A percentile compares a stretch with the other conserved stretches of the same genome.
Conservation (phyloP, 2,888 invertebrate species). For the Petrolisthes cinctipes region DNA sequence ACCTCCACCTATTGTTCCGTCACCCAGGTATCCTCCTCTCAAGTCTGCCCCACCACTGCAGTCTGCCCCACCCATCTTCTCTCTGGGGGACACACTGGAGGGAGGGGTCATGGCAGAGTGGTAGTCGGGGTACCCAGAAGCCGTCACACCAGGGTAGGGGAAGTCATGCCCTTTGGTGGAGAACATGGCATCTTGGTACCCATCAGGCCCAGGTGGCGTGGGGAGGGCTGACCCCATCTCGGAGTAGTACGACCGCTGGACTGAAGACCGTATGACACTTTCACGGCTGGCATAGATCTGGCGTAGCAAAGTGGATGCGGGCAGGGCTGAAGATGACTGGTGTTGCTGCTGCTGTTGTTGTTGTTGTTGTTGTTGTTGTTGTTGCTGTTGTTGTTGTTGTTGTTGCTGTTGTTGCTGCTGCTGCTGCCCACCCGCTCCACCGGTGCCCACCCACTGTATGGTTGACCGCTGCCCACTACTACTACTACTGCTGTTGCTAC, state of each 20-base stretch:
- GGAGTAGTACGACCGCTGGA: constrained; percentile 53
- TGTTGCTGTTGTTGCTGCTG: background rate
- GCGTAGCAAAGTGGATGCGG: constrained; percentile 88
- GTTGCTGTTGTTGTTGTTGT: constrained; percentile 45
- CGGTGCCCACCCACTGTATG: constrained; percentile 91
- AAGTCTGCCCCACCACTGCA: constrained; percentile 53
- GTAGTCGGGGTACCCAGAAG: constrained; percentile 66
- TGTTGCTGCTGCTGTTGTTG: constrained; percentile 43
- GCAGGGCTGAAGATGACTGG: constrained; percentile 72
- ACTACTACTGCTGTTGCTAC: constrained; percentile 80
- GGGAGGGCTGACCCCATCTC: constrained; percentile 78
- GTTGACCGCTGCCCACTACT: constrained; percentile 72
- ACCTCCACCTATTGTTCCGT: constrained; percentile 48
- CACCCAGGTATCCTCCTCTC: constrained; percentile 54
- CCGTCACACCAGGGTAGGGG: constrained; percentile 48
- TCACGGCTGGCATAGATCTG: constrained; percentile 94
- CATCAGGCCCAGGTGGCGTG: constrained; percentile 91
- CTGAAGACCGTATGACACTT: constrained; percentile 87
- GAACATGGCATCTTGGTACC: constrained; percentile 68
- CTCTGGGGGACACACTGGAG: constrained; percentile 94
- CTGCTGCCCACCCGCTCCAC: constrained; percentile 67
- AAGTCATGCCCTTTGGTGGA: constrained; percentile 59
- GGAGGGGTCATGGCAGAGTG: constrained; percentile 94
- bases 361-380: background rate
- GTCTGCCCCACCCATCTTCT: constrained; percentile 73